These are phyloP conservation scores for Uria lomvia DNA, from an alignment of 2,113 vertebrate genomes.

Conservation along the genomic window DNA sequence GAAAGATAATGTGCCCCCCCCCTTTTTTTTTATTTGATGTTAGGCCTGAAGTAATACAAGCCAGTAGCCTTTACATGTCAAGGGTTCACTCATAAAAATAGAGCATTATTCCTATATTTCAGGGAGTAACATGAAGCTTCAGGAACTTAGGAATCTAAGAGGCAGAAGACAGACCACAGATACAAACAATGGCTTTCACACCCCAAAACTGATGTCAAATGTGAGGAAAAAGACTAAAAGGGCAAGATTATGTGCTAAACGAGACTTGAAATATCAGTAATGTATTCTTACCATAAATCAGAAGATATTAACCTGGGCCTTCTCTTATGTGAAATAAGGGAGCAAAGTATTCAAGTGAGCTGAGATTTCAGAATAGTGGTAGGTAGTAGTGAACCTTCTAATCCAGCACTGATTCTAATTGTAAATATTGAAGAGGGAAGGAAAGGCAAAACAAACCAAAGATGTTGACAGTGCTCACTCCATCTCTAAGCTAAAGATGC, in stretches of 20 bases:
- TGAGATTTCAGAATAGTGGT: background rate
- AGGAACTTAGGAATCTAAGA: background rate
- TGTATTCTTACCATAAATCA: background rate
- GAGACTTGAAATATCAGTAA: background rate
- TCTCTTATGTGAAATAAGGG: background rate
- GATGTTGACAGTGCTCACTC: background rate
- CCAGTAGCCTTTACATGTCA: background rate
- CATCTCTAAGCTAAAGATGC: background rate
- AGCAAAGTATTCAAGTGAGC: background rate
- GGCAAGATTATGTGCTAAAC: background rate
- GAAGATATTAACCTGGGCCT: background rate
- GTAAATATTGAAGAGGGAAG: background rate
- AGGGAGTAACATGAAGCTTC: background rate
- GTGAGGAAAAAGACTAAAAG: background rate
- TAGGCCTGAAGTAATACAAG: background rate
- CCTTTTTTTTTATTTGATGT: background rate
- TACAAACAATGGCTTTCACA: background rate
- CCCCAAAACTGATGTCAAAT: background rate
- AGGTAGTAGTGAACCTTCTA: background rate
- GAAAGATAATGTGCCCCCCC: background rate
- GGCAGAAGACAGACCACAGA: background rate
- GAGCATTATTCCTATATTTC: background rate
- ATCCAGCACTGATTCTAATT: background rate
- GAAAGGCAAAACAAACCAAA: background rate
- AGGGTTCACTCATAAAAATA: background rate